Evolutionary conservation across 2,888 invertebrate species (phyloP).

Genomic region (Quadroppia sp.): DNA sequence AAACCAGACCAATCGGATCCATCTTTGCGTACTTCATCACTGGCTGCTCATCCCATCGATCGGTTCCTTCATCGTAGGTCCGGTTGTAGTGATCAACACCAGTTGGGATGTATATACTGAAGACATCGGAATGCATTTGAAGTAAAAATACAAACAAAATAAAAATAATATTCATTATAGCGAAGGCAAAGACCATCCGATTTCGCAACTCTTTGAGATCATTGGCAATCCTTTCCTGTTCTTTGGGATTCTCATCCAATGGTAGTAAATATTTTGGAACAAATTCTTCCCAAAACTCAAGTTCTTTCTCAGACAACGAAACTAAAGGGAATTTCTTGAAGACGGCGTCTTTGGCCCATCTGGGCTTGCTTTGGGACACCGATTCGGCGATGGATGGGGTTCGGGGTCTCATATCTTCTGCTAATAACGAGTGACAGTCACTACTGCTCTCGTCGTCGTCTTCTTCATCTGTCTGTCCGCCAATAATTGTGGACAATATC

Average conservation of each 20-base stretch:
- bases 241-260: constrained; percentile 53
- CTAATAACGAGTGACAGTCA: neutral
- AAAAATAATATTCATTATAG: constrained; percentile 97
- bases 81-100: neutral
- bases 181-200: constrained; percentile 90
- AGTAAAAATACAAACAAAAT: constrained; percentile 96
- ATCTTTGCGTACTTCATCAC: constrained; percentile 45
- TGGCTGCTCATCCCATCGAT: neutral
- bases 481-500: too few relatives aligned
- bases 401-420: neutral
- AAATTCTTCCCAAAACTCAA: constrained; percentile 56
- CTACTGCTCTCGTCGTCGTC: neutral
- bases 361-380: neutral
- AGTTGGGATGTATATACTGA: constrained; percentile 10
- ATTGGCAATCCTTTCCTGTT: constrained; percentile 60
- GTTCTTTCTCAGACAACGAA: constrained; percentile 50
- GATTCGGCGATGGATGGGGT: neutral
- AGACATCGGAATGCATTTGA: constrained; percentile 75
- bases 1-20: constrained; percentile 66
- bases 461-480: too few relatives aligned
- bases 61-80: constrained; percentile 18
- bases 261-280: constrained; percentile 58
- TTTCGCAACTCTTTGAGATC: constrained; percentile 91
- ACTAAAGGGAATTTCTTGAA: constrained; percentile 5
- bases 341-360: constrained; percentile 13